Percentiles rank a stretch among this genome's conserved stretches.
Conservation (phyloP, 2,797 vertebrate species). For the Scolopax bukidnonensis region DNA sequence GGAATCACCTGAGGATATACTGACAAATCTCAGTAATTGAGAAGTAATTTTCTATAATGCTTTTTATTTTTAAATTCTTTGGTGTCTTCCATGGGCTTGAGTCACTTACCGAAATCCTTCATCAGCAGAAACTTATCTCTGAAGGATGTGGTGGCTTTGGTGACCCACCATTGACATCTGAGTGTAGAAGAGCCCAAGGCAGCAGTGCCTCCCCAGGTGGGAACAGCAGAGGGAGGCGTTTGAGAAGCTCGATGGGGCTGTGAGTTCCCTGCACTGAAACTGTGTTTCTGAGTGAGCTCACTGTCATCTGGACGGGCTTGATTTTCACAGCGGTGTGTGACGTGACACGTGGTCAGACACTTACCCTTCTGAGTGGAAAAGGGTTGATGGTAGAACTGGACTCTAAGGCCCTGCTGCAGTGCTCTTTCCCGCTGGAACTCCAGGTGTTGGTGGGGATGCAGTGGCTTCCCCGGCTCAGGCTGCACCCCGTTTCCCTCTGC, state of each 20-base stretch:
- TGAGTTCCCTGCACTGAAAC: accelerated
- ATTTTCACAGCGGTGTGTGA: neutral
- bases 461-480: accelerated
- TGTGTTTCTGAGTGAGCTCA: accelerated
- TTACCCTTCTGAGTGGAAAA: neutral
- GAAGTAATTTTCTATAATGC: neutral
- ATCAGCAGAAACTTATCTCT: neutral
- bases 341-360: neutral
- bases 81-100: accelerated
- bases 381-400: neutral
- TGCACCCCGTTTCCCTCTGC: accelerated
- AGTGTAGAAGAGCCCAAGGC: no score
- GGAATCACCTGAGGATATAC: neutral
- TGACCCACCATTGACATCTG: neutral
- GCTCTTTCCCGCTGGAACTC: neutral
- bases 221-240: accelerated
- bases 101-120: neutral
- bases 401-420: accelerated
- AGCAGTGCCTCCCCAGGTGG: neutral
- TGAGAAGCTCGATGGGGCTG: neutral
- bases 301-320: accelerated
- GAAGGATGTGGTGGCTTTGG: neutral
- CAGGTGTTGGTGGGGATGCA: accelerated
- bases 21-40: neutral
- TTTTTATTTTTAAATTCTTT: neutral